Evolutionary conservation across 2,113 vertebrate species (phyloP).

Genomic region (Aramus guarauna): DNA sequence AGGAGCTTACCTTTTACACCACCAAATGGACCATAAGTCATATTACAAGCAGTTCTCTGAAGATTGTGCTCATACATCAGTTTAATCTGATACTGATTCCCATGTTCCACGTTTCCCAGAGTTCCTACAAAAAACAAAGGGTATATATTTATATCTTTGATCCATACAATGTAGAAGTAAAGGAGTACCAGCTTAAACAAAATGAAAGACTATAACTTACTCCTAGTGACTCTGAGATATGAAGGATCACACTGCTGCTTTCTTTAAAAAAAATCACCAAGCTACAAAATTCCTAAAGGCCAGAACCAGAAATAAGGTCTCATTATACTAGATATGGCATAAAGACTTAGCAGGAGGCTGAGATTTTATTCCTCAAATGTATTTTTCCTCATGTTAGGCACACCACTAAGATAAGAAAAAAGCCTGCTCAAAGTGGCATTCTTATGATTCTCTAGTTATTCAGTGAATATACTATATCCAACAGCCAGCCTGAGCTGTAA

Average conservation of each 20-base stretch:
- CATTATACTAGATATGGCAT: neutral
- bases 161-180: neutral
- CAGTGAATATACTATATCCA: neutral
- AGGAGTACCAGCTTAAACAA: neutral
- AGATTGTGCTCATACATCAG: constrained; percentile 93
- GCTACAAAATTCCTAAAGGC: neutral
- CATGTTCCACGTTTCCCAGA: constrained; percentile 92
- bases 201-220: neutral
- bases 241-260: neutral
- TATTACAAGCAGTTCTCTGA: constrained; percentile 92
- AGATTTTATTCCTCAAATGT: neutral
- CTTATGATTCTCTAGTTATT: neutral
- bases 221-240: neutral
- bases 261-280: neutral
- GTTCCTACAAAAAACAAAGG: constrained; percentile 70
- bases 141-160: neutral
- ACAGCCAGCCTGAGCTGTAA: neutral
- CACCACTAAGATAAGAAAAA: neutral
- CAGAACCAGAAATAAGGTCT: neutral
- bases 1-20: constrained; percentile 85
- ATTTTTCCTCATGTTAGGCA: neutral
- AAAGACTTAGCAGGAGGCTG: neutral
- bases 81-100: constrained; percentile 94
- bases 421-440: neutral
- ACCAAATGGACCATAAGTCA: constrained; percentile 93